Base-by-base conservation (phyloP, 2,797 vertebrate species). In the Myotis planiceps region DNA sequence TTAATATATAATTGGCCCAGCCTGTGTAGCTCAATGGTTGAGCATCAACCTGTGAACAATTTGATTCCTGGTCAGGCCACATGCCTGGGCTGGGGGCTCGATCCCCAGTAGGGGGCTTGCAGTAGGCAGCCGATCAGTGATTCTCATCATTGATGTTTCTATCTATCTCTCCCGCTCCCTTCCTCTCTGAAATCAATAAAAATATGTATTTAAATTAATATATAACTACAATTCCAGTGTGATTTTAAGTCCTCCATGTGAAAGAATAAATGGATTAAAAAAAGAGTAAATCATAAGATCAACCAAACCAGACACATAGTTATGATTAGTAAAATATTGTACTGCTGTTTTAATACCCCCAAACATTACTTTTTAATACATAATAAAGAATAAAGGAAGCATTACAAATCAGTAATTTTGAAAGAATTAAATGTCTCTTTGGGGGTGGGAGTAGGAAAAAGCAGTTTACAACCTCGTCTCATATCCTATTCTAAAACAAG, bases 191-290 rank as follows among this genome's bases (percentile, higher is more conserved):
- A 60, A 60, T 29, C 27, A 60, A 60, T 60, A 29, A 29, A 60
- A 60, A 60, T 29, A 29, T 60, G 29, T 60, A 25, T 60, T 60
- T 69, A 23, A 81, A 8, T 91, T 12, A 83, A 68, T 71, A 29
- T 80, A 27, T 58, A 91, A 79, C 69, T 76, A 58, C 76, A 92
- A 87, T 76, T 85, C 37, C 27, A 74, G 18, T 85, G 25, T 90
- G 47, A 66, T 92, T 90, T 90, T 91, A 88, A 85, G 69, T 79
- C 4, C 47, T 79, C 4, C 47, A 23, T 23, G 3, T 78, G 3
- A 69, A 82, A 74, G 66, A 78, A 85, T 71, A 80, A 93, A 34
- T 85, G 15, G 16, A 69, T 83, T 29, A 13, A 60, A 80, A 63
- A 86, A 87, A 39, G 29, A 90, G 0, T 72, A 66, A n/a, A 81